A percentile compares a stretch with the other conserved stretches of the same genome.
Evolutionary conservation across 2,888 invertebrate genomes (phyloP).

Genomic region (Drosophila birchii): DNA sequence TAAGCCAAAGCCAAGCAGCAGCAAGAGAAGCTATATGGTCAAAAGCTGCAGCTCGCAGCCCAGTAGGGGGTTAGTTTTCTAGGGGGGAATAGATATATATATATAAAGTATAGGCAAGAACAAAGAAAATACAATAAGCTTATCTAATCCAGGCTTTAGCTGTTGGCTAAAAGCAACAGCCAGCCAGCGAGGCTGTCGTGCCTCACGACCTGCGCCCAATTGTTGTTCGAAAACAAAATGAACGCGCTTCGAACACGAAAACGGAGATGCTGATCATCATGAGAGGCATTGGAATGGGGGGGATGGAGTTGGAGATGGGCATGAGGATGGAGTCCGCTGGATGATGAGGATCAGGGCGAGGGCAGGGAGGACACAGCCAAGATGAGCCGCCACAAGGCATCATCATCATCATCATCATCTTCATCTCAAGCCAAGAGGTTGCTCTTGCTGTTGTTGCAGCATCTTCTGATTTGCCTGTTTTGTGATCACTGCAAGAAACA

Average conservation of each 20-base stretch:
- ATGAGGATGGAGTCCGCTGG: conserved; percentile 11
- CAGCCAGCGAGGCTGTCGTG: conserved; percentile 64
- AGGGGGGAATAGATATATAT: conserved; percentile 28
- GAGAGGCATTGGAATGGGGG: conserved; percentile 2
- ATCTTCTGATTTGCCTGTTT: conserved; percentile 43
- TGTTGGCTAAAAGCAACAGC: conserved; percentile 23
- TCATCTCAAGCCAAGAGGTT: conserved; percentile 34
- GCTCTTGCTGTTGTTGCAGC: conserved; percentile 38
- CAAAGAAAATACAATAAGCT: conserved; percentile 43
- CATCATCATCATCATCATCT: conserved; percentile 41
- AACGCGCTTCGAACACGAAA: conserved; percentile 79
- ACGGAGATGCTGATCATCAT: conserved; percentile 46
- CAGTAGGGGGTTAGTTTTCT: conserved; percentile 12
- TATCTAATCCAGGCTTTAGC: conserved; percentile 53
- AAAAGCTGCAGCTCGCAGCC: conserved; percentile 34
- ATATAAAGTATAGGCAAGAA: conserved; percentile 30
- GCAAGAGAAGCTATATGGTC: conserved; percentile 11
- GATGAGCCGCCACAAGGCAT: conserved; percentile 50
- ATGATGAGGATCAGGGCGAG: conserved; percentile 5
- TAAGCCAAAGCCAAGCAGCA: conserved; percentile 46
- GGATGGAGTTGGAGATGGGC: neutral
- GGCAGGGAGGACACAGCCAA: conserved; percentile 14
- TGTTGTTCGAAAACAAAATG: conserved; percentile 76
- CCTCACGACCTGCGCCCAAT: conserved; percentile 79
- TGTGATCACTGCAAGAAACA: conserved; percentile 20